Percentiles rank a stretch among this genome's conserved stretches.
Conservation (phyloP, 2,888 invertebrate species). For the Caenorhabditis sp. region DNA sequence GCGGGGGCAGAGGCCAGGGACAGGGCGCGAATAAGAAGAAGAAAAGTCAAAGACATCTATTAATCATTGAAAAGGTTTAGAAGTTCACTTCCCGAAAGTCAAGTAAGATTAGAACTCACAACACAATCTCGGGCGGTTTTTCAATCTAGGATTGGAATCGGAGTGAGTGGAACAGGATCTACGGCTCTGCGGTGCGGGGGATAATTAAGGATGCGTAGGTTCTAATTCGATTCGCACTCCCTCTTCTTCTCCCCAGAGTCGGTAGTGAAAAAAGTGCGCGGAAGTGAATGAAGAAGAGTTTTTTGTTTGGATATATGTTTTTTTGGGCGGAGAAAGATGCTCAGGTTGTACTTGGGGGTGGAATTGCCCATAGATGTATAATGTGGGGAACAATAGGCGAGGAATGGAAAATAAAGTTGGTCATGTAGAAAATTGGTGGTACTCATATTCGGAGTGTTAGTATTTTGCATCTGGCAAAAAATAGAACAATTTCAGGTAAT, state of each 20-base stretch:
- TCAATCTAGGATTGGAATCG: conserved; percentile 11
- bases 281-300: background rate
- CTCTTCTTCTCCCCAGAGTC: conserved; percentile 46
- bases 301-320: background rate
- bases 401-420: conserved; percentile 44
- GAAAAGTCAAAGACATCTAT: conserved; percentile 43
- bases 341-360: conserved; percentile 1
- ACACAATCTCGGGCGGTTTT: conserved; percentile 5
- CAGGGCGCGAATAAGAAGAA: conserved; percentile 29
- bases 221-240: conserved; percentile 57
- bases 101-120: conserved; percentile 33
- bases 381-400: conserved; percentile 41
- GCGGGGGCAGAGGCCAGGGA: conserved; percentile 6
- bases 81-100: conserved; percentile 31
- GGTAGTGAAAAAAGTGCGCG: conserved; percentile 17
- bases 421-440: conserved; percentile 54
- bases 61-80: conserved; percentile 58
- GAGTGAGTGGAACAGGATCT: conserved; percentile 39
- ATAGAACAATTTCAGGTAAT: no score
- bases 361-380: conserved; percentile 23
- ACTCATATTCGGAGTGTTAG: conserved; percentile 25
- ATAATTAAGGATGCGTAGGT: conserved; percentile 62
- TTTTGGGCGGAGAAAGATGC: background rate
- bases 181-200: conserved; percentile 32
- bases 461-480: conserved; percentile 13